Conservation (phyloP, 2,888 invertebrate species). For the Homarus gammarus region DNA sequence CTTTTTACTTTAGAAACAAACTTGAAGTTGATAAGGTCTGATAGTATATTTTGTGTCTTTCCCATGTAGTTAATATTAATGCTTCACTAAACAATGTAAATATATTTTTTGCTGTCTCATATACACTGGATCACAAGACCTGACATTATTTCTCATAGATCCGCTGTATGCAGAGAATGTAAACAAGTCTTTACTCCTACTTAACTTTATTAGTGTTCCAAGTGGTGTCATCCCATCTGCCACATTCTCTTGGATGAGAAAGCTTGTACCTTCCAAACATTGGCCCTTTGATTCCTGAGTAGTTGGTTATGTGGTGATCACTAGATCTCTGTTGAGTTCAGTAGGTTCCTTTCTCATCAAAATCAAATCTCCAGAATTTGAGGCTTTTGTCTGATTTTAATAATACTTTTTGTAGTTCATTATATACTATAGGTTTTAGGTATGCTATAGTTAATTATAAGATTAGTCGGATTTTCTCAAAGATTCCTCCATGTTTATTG, state of each 20-base stretch:
- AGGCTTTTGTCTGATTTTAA: not conserved
- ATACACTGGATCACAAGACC: not conserved
- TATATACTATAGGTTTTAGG: too few species aligned
- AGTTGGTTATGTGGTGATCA: not conserved
- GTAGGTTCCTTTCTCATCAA: not conserved
- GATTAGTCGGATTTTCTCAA: not conserved
- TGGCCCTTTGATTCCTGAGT: not conserved
- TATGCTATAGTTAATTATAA: not conserved
- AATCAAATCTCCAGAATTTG: not conserved
- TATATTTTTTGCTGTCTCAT: too few species aligned
- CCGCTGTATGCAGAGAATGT: not conserved
- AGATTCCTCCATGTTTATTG: not conserved
- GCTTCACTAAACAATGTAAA: not conserved
- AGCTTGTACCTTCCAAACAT: conserved; percentile 15
- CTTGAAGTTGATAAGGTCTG: not conserved
- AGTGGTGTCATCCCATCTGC: conserved; percentile 23
- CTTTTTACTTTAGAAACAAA: not conserved
- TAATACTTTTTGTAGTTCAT: not conserved
- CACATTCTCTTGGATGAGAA: conserved; percentile 24
- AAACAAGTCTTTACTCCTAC: not conserved
- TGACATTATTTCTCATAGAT: not conserved
- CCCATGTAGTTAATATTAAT: not conserved
- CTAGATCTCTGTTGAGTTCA: not conserved
- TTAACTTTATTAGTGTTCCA: not conserved
- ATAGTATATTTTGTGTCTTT: not conserved